These are phyloP conservation scores for Parapristionchus giblindavisi DNA, from an alignment of 2,888 invertebrate species.

Conservation along the genomic window DNA sequence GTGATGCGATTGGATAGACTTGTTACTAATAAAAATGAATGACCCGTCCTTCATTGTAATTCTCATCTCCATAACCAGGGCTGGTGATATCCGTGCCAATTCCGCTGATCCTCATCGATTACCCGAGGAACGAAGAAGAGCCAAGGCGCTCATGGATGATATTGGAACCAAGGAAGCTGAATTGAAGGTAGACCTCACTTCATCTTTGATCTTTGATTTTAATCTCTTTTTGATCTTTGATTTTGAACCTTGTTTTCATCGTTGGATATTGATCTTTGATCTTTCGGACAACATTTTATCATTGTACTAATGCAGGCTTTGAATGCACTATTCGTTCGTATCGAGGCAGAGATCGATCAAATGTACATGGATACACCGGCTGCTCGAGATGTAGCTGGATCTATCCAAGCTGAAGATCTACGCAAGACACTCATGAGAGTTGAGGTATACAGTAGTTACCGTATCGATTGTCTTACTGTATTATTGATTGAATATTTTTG, in stretches of 20 bases:
- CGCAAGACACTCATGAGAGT: constrained; percentile 47
- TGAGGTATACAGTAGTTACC: constrained; percentile 43
- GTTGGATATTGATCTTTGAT: background rate
- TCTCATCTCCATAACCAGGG: constrained; percentile 39
- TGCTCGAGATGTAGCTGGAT: constrained; percentile 38
- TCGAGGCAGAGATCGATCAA: constrained; percentile 44
- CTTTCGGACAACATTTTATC: background rate
- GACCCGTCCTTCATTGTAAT: no score
- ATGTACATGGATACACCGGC: constrained; percentile 49
- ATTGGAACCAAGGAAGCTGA: constrained; percentile 39
- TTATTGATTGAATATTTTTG: no score
- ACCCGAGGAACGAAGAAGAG: constrained; percentile 37
- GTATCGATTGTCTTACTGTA: no score
- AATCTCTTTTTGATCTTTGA: no score
- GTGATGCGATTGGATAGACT: no score
- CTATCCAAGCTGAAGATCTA: constrained; percentile 50
- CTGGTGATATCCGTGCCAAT: constrained; percentile 52
- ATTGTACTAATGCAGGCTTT: background rate
- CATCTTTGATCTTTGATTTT: no score
- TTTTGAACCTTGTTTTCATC: constrained; percentile 1
- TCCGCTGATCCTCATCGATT: constrained; percentile 52
- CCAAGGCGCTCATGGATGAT: constrained; percentile 45
- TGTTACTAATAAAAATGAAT: no score
- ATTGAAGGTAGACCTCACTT: constrained; percentile 37
- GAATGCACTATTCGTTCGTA: constrained; percentile 32